Evolutionary conservation across 2,113 vertebrate genomes (phyloP).

Genomic region (Phylloscopus whistleri): DNA sequence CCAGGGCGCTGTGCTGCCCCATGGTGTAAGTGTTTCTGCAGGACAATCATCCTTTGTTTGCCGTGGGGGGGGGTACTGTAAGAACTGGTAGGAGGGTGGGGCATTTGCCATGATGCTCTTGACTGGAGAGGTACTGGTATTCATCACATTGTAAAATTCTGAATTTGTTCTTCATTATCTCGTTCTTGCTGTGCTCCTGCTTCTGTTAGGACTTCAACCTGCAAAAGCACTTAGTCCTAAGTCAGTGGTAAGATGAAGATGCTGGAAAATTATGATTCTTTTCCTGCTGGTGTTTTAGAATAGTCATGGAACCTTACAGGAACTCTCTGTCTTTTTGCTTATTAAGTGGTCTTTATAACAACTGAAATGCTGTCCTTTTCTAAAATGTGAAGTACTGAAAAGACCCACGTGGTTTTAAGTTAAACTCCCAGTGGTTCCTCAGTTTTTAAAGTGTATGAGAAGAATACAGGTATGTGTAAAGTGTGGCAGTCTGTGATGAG

Average conservation of each 20-base stretch:
- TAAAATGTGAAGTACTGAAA: not conserved
- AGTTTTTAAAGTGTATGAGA: not conserved
- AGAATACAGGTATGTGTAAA: not conserved
- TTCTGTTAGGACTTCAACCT: not conserved
- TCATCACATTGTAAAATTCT: not conserved
- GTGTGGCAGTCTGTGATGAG: not conserved
- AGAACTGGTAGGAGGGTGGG: not conserved
- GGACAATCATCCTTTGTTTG: fast-evolving
- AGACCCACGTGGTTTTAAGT: not conserved
- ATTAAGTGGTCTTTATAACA: not conserved
- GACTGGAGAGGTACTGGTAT: not conserved
- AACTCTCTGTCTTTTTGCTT: not conserved
- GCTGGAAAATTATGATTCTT: not conserved
- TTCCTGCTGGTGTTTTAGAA: not conserved
- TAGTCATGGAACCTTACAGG: not conserved
- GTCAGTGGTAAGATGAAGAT: not conserved
- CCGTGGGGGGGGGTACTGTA: not conserved
- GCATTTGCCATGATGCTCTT: not conserved
- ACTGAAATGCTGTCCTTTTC: not conserved
- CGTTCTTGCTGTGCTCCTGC: not conserved
- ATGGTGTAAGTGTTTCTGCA: not conserved
- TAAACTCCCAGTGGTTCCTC: not conserved
- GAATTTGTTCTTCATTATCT: not conserved
- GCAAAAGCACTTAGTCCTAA: not conserved
- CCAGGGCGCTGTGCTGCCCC: not conserved